phyloP scores from a whole-genome alignment of 2,888 invertebrate genomes.

The Eupithecia subfuscata region DNA sequence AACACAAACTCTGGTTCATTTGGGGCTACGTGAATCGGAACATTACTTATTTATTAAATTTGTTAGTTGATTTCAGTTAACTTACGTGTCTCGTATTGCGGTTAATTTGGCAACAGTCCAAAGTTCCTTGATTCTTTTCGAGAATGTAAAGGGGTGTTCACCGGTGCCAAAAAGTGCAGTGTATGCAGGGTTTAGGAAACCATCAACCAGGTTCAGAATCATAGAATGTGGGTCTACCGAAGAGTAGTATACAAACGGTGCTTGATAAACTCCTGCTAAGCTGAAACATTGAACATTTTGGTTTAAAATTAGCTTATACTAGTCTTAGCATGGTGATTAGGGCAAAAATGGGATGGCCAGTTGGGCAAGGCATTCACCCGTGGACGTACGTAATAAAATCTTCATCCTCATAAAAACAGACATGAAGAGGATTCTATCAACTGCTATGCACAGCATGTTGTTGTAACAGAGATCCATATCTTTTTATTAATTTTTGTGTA shows the following conservation, averaged over 20 bases:
- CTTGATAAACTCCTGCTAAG: constrained; percentile 54
- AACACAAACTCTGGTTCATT: not conserved
- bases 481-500: no score
- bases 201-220: constrained; percentile 58
- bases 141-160: constrained; percentile 59
- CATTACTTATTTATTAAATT: not conserved
- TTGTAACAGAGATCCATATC: no score
- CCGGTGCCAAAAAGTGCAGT: constrained; percentile 43
- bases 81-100: constrained; percentile 44
- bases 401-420: no score
- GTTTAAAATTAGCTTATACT: not conserved
- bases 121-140: constrained; percentile 54
- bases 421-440: no score
- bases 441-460: no score
- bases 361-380: no score
- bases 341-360: no score
- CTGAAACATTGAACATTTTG: constrained; percentile 45
- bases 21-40: not conserved
- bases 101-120: constrained; percentile 39
- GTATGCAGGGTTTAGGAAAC: constrained; percentile 61
- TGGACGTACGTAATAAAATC: no score
- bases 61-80: constrained; percentile 11
- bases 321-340: not conserved
- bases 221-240: constrained; percentile 59
- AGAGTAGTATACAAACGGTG: constrained; percentile 60